Evolutionary conservation across 2,113 vertebrate genomes (phyloP).

Genomic region (Datnioides undecimradiatus): DNA sequence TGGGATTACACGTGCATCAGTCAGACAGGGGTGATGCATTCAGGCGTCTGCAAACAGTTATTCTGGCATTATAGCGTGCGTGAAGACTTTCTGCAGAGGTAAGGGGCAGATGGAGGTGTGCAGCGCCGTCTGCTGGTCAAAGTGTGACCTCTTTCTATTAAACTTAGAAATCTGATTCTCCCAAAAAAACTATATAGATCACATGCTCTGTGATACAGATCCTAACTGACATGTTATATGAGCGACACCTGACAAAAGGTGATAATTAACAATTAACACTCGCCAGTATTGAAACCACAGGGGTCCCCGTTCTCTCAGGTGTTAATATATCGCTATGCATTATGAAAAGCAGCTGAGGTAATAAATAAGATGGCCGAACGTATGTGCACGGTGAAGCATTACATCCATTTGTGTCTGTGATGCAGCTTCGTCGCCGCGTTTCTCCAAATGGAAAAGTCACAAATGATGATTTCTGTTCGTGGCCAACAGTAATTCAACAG

Average conservation of each 20-base stretch:
- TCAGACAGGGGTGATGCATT: neutral
- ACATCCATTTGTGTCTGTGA: no score
- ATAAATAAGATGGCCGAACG: neutral
- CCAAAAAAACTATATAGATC: neutral
- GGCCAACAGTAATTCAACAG: no score
- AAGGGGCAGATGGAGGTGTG: neutral
- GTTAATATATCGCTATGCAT: neutral
- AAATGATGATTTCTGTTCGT: no score
- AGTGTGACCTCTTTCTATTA: neutral
- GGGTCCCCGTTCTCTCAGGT: neutral
- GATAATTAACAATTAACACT: constrained; percentile 13
- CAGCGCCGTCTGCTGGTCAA: constrained; percentile 20
- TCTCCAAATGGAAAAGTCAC: no score
- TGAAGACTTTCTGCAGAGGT: neutral
- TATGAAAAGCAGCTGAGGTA: neutral
- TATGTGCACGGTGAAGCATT: neutral
- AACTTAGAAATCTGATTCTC: neutral
- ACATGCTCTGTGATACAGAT: neutral
- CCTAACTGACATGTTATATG: neutral
- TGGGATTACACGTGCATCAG: neutral
- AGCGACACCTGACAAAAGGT: neutral
- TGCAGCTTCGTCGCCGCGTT: no score
- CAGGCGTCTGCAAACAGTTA: neutral
- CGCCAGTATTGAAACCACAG: no score
- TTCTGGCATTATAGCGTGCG: neutral